Evolutionary conservation across 2,113 vertebrate species (phyloP).

Genomic region (Propithecus coquereli): DNA sequence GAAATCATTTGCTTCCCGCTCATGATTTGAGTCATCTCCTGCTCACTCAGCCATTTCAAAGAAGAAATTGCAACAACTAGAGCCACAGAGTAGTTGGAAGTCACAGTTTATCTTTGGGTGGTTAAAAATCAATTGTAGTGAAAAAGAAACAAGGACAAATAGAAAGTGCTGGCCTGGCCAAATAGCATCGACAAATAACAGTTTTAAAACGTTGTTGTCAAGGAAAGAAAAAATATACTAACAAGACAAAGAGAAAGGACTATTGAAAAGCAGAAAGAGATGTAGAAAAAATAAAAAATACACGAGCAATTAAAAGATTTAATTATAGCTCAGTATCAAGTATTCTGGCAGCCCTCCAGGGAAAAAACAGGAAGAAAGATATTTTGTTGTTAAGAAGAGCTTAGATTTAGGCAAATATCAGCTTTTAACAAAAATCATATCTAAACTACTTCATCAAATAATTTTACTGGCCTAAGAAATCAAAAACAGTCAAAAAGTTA

Average conservation of each 20-base stretch:
- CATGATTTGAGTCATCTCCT: conserved; percentile 54
- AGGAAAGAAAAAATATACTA: conserved; percentile 8
- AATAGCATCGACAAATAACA: conserved; percentile 39
- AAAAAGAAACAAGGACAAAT: conserved; percentile 56
- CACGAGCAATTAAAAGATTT: not conserved
- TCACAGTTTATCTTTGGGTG: conserved; percentile 60
- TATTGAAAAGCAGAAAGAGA: not conserved
- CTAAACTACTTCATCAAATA: not conserved
- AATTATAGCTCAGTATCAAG: not conserved
- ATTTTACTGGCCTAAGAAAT: not conserved
- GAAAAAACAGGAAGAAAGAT: not conserved
- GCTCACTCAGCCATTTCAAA: conserved; percentile 69
- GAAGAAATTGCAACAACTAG: conserved; percentile 5
- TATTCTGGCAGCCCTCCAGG: not conserved
- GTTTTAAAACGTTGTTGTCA: conserved; percentile 14
- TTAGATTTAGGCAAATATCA: not conserved
- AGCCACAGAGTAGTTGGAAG: conserved; percentile 34
- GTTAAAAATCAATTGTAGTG: conserved; percentile 71
- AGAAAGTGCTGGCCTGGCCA: conserved; percentile 50
- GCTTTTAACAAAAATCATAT: not conserved
- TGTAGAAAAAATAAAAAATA: not conserved
- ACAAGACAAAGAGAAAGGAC: not conserved
- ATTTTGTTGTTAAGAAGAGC: not conserved
- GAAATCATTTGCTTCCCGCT: conserved; percentile 57
- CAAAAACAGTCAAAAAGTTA: not conserved